These are phyloP conservation scores for Empis livida DNA, from an alignment of 2,888 invertebrate species.

Conservation along the genomic window DNA sequence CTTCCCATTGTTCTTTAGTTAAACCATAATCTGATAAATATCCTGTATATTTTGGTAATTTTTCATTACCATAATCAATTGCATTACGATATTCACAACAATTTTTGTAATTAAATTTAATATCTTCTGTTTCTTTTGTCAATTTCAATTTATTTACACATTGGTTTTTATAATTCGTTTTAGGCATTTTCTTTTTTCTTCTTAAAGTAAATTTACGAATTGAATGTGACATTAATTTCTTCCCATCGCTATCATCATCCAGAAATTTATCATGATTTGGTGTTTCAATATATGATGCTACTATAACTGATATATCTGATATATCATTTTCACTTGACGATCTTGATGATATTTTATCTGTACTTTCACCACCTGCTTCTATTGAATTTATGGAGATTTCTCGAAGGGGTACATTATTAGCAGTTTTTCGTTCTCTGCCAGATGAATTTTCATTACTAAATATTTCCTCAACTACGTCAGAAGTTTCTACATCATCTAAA, in stretches of 20 bases:
- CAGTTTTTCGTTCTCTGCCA: no score
- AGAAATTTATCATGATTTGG: no score
- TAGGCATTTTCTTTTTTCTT: no score
- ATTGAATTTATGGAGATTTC: no score
- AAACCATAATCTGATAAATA: constrained; percentile 42
- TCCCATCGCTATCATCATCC: no score
- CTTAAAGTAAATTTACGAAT: no score
- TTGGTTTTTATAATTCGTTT: neutral
- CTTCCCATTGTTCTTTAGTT: constrained; percentile 36
- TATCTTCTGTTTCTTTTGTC: neutral
- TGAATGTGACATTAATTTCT: no score
- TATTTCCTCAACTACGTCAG: no score
- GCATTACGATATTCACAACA: constrained; percentile 35
- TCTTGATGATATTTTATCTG: no score
- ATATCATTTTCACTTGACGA: constrained; percentile 21
- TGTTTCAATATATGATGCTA: constrained; percentile 24
- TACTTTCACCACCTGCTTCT: no score
- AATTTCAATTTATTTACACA: neutral
- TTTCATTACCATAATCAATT: constrained; percentile 21
- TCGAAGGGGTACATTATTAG: no score
- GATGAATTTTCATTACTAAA: no score
- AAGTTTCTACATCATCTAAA: constrained; percentile 10
- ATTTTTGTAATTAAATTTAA: constrained; percentile 31
- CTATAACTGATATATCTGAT: constrained; percentile 30
- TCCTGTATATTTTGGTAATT: constrained; percentile 40